Conservation (phyloP, 2,888 invertebrate species). For the Pyrrhosoma nymphula region DNA sequence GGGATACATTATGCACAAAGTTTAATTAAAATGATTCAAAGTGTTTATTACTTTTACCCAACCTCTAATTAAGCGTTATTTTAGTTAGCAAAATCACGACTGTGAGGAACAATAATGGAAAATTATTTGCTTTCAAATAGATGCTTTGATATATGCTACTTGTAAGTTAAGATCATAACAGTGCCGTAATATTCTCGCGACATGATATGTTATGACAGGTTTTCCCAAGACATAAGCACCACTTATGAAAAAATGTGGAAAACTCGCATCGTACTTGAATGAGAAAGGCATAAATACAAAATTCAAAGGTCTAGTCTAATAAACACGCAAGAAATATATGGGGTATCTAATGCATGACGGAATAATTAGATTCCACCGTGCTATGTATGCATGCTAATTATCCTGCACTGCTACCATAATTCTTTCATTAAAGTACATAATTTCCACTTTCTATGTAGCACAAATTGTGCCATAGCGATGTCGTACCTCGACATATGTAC, state of each 20-base stretch:
- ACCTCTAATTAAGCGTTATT: too few relatives aligned
- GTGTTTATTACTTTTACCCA: too few relatives aligned
- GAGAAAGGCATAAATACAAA: not conserved
- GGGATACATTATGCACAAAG: too few relatives aligned
- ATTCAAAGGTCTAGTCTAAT: not conserved
- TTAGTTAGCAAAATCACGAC: too few relatives aligned
- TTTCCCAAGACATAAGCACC: not conserved
- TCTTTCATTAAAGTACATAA: not conserved
- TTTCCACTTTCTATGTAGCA: not conserved
- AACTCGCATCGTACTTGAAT: not conserved
- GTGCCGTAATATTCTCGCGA: too few relatives aligned
- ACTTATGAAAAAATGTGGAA: not conserved
- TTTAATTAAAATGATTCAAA: too few relatives aligned
- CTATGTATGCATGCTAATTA: not conserved
- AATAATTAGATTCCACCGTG: not conserved
- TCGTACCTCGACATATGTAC: not conserved
- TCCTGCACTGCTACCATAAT: not conserved
- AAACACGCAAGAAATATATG: not conserved
- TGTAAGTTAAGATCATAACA: too few relatives aligned
- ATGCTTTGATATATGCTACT: too few relatives aligned
- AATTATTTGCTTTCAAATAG: too few relatives aligned
- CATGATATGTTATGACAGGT: not conserved
- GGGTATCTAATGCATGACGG: not conserved
- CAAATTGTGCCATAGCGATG: not conserved
- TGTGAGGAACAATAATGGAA: too few relatives aligned